phyloP scores from a whole-genome alignment of 2,113 vertebrate species.

The Nyctereutes procyonoides region DNA sequence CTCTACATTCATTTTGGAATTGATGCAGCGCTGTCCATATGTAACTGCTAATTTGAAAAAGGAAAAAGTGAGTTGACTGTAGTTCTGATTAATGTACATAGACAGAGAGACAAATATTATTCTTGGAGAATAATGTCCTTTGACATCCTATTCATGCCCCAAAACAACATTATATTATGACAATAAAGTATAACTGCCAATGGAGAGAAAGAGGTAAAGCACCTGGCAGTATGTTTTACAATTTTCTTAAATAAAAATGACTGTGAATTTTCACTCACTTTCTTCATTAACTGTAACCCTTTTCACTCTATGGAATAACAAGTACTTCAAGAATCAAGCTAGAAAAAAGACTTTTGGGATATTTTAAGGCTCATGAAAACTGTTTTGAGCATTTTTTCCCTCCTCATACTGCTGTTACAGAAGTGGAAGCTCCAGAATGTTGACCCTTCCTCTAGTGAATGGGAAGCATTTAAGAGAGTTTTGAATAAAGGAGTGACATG shows the following conservation, averaged over 20 bases:
- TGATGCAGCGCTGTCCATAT: background rate
- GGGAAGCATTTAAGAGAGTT: background rate
- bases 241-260: background rate
- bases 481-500: background rate
- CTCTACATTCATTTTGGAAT: background rate
- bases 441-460: background rate
- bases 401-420: background rate
- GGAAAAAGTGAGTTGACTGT: background rate
- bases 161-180: background rate
- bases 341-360: background rate
- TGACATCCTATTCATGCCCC: background rate
- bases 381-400: background rate
- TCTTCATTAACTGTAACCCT: background rate
- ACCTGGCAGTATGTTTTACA: background rate
- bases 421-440: background rate
- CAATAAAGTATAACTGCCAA: background rate
- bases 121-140: background rate
- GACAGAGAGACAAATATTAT: background rate
- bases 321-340: background rate
- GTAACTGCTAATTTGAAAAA: conserved; percentile 11
- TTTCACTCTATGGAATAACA: background rate
- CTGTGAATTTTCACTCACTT: background rate
- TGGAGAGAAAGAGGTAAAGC: background rate
- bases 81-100: background rate
- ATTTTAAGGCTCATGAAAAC: background rate